These are phyloP conservation scores for Carcharodon carcharias DNA, from an alignment of 2,797 vertebrate genomes.

Conservation along the genomic window DNA sequence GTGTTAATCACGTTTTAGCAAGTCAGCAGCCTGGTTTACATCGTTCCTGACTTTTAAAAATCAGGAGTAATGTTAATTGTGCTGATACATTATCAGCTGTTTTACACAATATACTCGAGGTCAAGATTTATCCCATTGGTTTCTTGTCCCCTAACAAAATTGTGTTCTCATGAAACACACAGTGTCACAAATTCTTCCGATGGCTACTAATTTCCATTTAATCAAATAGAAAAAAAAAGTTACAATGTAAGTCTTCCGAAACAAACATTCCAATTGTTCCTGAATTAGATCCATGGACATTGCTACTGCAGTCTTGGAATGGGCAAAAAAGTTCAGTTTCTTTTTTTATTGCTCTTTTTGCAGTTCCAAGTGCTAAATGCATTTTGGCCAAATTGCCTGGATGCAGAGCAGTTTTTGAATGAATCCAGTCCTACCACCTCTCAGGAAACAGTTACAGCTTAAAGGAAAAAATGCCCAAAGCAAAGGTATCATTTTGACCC, in stretches of 20 bases:
- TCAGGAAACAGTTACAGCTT: background rate
- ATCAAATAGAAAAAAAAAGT: background rate
- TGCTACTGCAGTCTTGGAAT: background rate
- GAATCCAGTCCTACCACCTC: background rate
- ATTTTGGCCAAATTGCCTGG: background rate
- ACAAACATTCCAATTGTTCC: background rate
- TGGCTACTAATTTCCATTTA: background rate
- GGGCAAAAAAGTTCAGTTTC: background rate
- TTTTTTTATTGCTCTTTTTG: background rate
- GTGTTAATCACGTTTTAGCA: too few species aligned
- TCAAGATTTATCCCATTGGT: background rate
- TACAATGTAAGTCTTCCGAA: background rate
- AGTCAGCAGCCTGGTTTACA: background rate
- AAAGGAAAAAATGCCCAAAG: slow-evolving; percentile 24
- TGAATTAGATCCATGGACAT: background rate
- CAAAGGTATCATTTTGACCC: background rate
- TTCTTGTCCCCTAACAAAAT: background rate
- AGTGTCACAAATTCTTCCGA: background rate
- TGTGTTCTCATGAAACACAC: background rate
- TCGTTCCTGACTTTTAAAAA: background rate
- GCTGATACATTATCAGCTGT: background rate
- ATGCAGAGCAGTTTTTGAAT: background rate
- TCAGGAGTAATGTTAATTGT: background rate
- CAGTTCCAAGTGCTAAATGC: background rate
- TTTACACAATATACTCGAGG: background rate